phyloP scores from a whole-genome alignment of 2,888 invertebrate genomes.

The Perizoma flavofasciatum region DNA sequence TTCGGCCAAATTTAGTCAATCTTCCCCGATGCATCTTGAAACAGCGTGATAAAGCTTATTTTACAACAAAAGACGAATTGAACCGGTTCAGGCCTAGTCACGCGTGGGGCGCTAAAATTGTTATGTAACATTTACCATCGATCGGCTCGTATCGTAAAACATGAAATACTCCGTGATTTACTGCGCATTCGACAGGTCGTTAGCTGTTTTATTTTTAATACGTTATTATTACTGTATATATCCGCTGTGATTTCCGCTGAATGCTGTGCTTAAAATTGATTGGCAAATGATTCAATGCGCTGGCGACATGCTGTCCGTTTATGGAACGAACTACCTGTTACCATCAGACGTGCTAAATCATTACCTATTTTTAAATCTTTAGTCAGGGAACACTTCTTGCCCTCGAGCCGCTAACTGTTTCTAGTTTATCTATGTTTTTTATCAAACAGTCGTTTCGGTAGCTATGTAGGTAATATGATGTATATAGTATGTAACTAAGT shows the following conservation, averaged over 20 bases:
- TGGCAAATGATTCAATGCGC: slow-evolving; percentile 22
- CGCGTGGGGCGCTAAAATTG: slow-evolving; percentile 41
- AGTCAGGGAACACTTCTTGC: too few relatives aligned
- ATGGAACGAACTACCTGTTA: too few relatives aligned
- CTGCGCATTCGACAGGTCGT: slow-evolving; percentile 42
- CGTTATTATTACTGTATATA: slow-evolving; percentile 23
- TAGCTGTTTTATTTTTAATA: slow-evolving; percentile 43
- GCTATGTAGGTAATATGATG: too few relatives aligned
- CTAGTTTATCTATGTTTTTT: too few relatives aligned
- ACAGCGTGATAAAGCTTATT: background rate
- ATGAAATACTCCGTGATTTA: slow-evolving; percentile 36
- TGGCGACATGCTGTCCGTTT: slow-evolving; percentile 5
- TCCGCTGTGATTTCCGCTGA: slow-evolving; percentile 26
- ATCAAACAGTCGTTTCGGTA: too few relatives aligned
- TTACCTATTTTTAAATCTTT: too few relatives aligned
- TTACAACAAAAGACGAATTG: background rate
- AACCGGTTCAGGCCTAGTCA: slow-evolving; percentile 18
- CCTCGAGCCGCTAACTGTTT: too few relatives aligned
- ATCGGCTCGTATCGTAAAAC: slow-evolving; percentile 41
- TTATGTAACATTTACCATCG: slow-evolving; percentile 34
- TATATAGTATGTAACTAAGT: too few relatives aligned
- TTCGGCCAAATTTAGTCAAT: too few relatives aligned
- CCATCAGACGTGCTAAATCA: too few relatives aligned
- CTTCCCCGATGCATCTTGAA: too few relatives aligned
- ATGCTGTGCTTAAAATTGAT: slow-evolving; percentile 24